Evolutionary conservation across 2,797 vertebrate species (phyloP).

Genomic region (Psittacula derbiana): DNA sequence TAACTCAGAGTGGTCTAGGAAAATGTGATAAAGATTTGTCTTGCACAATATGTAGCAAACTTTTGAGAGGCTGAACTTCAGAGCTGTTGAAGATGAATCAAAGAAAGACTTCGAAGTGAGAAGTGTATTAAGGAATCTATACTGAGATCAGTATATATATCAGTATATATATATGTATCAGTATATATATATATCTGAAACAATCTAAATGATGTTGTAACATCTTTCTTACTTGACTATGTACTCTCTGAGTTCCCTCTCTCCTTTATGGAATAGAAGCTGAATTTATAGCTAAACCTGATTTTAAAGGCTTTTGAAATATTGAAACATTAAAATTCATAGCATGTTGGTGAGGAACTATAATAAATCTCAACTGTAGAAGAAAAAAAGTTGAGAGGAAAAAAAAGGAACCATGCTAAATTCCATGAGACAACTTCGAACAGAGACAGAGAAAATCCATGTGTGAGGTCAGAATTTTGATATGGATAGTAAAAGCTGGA

Average conservation of each 20-base stretch:
- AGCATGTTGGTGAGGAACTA: neutral
- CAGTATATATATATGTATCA: too few species aligned
- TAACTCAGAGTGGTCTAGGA: neutral
- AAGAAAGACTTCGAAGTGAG: neutral
- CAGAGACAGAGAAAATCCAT: neutral
- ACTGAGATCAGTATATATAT: neutral
- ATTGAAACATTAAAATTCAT: neutral
- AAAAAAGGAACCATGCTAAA: neutral
- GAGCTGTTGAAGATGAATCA: neutral
- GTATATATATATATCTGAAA: neutral
- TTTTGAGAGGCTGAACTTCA: neutral
- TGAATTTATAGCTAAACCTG: neutral
- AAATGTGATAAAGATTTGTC: neutral
- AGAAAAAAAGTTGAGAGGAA: neutral
- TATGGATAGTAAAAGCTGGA: neutral
- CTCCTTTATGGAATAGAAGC: neutral
- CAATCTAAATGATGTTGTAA: neutral
- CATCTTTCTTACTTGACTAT: neutral
- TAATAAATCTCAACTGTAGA: neutral
- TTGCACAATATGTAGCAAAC: neutral
- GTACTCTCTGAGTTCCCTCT: neutral
- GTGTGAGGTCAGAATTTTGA: neutral
- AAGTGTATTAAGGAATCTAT: neutral
- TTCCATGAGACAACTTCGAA: neutral
- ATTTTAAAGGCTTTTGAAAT: neutral